Conservation (phyloP, 2,797 vertebrate genomes). For the Podarcis lilfordi region DNA sequence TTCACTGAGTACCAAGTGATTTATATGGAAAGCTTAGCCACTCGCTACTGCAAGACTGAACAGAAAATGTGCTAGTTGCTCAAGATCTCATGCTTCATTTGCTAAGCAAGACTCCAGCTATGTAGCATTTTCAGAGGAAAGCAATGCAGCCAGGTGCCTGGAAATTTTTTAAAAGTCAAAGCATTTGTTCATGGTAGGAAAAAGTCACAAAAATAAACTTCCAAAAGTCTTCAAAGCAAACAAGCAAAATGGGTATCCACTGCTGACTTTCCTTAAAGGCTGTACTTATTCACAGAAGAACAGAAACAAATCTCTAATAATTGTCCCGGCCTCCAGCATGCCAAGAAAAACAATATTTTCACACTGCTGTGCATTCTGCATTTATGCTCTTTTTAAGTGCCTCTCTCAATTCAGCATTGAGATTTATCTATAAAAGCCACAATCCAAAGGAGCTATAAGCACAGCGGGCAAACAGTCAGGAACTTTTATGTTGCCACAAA, state of each 20-base stretch:
- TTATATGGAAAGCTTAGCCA: not conserved
- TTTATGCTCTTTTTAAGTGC: not conserved
- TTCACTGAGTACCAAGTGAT: not conserved
- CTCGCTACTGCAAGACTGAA: not conserved
- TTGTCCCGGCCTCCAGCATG: not conserved
- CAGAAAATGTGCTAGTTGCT: not conserved
- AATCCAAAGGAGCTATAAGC: not conserved
- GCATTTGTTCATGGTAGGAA: not conserved
- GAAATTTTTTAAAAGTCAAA: not conserved
- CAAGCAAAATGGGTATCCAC: not conserved
- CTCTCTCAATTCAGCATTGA: conserved; percentile 1
- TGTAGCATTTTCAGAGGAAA: not conserved
- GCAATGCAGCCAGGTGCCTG: not conserved
- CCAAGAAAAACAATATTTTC: not conserved
- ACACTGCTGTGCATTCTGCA: not conserved
- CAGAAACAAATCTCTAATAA: not conserved
- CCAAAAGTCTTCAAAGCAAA: not conserved
- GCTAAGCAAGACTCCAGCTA: not conserved
- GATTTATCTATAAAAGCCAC: not conserved
- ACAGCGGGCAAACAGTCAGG: not conserved
- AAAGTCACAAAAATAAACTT: not conserved
- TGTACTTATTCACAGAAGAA: not conserved
- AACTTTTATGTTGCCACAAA: not conserved
- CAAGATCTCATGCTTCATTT: not conserved
- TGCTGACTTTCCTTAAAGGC: not conserved